Conservation (phyloP, 2,113 vertebrate species). For the Chiloscyllium plagiosum region DNA sequence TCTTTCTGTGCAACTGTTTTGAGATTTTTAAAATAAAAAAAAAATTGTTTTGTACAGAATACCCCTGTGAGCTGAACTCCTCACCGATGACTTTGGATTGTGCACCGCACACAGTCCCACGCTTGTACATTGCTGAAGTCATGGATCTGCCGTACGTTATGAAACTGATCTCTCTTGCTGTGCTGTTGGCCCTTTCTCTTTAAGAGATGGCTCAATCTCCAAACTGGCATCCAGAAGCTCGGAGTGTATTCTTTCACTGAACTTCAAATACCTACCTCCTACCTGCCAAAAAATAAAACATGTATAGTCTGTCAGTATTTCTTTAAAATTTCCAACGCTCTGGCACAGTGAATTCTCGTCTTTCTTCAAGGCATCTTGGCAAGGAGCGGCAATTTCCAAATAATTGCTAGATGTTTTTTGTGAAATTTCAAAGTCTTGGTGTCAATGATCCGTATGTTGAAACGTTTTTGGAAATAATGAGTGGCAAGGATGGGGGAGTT, state of each 20-base stretch:
- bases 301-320: neutral
- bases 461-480: neutral
- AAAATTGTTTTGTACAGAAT: neutral
- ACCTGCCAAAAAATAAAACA: neutral
- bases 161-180: neutral
- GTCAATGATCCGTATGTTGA: too few relatives aligned
- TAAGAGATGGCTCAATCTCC: neutral
- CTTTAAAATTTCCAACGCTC: neutral
- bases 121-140: neutral
- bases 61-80: neutral
- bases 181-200: neutral
- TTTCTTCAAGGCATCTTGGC: too few relatives aligned
- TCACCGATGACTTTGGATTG: neutral
- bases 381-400: neutral
- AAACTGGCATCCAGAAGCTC: neutral
- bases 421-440: neutral
- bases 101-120: neutral
- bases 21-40: neutral
- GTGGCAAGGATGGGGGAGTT: neutral
- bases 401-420: neutral
- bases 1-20: neutral
- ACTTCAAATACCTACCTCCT: neutral
- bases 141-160: neutral
- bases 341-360: neutral
- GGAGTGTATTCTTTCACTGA: neutral